Evolutionary conservation across 2,113 vertebrate genomes (phyloP).

Genomic region (Neomonachus schauinslandi): DNA sequence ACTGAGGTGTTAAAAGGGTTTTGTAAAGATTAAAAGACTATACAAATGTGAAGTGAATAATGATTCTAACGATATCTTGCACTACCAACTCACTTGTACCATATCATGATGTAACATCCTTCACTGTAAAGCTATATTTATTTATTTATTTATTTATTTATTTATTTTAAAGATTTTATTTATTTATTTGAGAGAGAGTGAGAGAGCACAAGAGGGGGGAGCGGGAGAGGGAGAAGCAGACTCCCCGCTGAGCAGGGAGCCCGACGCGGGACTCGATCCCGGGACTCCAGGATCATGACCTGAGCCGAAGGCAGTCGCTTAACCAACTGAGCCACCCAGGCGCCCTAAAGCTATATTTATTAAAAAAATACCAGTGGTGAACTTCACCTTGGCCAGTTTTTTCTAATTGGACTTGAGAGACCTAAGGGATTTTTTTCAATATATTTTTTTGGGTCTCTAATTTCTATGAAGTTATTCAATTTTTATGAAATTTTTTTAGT

Average conservation of each 20-base stretch:
- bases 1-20: conserved; percentile 54
- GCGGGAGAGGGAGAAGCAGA: too few species aligned
- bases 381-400: neutral
- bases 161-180: too few species aligned
- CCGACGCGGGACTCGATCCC: too few species aligned
- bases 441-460: neutral
- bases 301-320: too few species aligned
- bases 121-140: neutral
- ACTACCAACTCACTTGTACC: neutral
- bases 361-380: neutral
- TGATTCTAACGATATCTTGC: neutral
- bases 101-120: neutral
- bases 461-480: conserved; percentile 42
- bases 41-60: neutral
- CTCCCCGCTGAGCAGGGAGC: too few species aligned
- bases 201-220: too few species aligned
- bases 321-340: too few species aligned
- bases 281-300: too few species aligned
- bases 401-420: neutral
- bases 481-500: conserved; percentile 36
- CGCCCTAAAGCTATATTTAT: neutral
- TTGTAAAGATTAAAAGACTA: conserved; percentile 49
- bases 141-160: neutral
- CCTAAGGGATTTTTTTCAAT: neutral
- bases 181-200: too few species aligned